Evolutionary conservation across 2,797 vertebrate species (phyloP), one percentile per base, ranked within the genome.

Genomic region (Channallabes apus): DNA sequence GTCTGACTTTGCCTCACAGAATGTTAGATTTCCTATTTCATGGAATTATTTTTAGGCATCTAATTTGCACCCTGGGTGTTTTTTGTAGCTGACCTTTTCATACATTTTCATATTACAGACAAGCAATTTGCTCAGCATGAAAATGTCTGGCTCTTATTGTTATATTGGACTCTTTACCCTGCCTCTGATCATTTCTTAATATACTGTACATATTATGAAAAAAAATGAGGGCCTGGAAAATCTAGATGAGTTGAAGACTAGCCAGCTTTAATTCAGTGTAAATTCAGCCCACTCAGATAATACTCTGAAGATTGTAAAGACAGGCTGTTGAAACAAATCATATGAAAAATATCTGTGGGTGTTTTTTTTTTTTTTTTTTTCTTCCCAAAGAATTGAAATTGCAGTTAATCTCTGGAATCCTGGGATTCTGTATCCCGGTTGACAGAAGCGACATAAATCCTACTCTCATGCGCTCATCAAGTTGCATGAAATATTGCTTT

Each of bases 71-170:
- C 54, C n/a, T 32, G 80, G 64, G 80, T 81, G 64, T 82, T n/a
- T 82, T 82, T 46, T n/a, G 14, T 82, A 9, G 51, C 51, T 82
- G 80, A 82, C 80, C 80, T 82, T 82, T 82, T 82, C 65, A 71
- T 82, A n/a, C 65, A 58, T 84, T 77, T 18, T 38, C 72, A 54
- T 64, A 65, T 54, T 73, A 46, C 38, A 80, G 14, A 27, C 73
- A 82, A 82, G n/a, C 72, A 77, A 65, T 56, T 75, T 69, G 62
- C 62, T 82, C 59, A 51, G n/a, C 20, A 82, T 65, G 35, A 64
- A 83, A 78, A 78, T 24, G 38, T 24, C 46, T 77, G 35, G 64
- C 51, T 14, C 17, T 69, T 62, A 78, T 79, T 41, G 38, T 64
- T 71, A 62, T 54, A 38, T 59, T 68, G 46, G 68, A 68, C 68